These are phyloP conservation scores for Hypocryptadius cinnamomeus DNA, from an alignment of 2,113 vertebrate genomes.

Conservation along the genomic window DNA sequence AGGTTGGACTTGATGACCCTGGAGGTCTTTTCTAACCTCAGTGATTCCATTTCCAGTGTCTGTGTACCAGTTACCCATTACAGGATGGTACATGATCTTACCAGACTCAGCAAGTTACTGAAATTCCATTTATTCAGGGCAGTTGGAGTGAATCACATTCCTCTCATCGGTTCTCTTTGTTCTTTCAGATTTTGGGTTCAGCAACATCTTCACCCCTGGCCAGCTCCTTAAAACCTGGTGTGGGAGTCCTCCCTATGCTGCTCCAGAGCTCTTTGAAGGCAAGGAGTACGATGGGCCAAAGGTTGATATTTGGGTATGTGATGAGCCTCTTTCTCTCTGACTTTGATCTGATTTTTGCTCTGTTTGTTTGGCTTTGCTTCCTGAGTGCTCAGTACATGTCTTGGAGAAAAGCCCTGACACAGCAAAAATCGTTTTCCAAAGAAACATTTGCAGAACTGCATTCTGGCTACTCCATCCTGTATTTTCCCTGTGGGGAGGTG, in stretches of 20 bases:
- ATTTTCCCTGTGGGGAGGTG: neutral
- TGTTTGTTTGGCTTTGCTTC: neutral
- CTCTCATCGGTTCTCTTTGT: neutral
- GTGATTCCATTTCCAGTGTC: neutral
- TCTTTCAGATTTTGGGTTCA: slow-evolving; percentile 91
- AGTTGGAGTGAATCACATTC: neutral
- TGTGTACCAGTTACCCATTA: neutral
- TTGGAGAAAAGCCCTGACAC: neutral
- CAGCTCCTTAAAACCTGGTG: slow-evolving; percentile 98
- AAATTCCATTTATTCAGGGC: neutral
- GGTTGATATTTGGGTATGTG: slow-evolving; percentile 95
- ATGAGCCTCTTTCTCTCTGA: neutral
- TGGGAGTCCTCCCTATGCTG: slow-evolving; percentile 94
- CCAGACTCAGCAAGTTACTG: neutral
- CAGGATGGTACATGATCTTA: fast-evolving
- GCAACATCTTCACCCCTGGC: slow-evolving; percentile 93
- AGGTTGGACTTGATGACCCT: neutral
- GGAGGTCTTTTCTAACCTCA: neutral
- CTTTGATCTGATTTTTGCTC: neutral
- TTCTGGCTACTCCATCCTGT: fast-evolving
- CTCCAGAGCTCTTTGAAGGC: slow-evolving; percentile 95
- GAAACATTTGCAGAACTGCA: fast-evolving
- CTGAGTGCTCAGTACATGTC: fast-evolving
- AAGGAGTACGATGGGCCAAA: slow-evolving; percentile 98
- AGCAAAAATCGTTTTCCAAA: neutral